phyloP scores from a whole-genome alignment of 2,888 invertebrate genomes.

The Caradrina kadenii region DNA sequence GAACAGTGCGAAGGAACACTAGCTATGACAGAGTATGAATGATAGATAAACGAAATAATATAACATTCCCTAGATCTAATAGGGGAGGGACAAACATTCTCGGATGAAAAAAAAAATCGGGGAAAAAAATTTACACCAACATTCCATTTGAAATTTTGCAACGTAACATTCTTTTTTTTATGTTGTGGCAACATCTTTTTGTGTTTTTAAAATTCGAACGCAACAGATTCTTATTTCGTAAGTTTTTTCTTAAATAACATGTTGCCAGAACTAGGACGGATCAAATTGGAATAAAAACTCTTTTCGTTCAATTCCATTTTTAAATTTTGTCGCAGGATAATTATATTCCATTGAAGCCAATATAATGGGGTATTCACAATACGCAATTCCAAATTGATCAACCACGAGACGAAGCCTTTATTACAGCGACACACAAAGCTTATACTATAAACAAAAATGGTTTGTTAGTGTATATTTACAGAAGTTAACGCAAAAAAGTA shows the following conservation, averaged over 20 bases:
- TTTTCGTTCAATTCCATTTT: constrained; percentile 61
- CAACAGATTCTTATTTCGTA: constrained; percentile 28
- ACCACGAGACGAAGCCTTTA: constrained; percentile 80
- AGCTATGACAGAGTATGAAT: constrained; percentile 86
- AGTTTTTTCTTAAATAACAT: constrained; percentile 63
- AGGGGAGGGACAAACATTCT: constrained; percentile 91
- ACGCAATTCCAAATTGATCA: constrained; percentile 89
- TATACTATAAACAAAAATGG: constrained; percentile 79
- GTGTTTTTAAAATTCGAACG: constrained; percentile 55
- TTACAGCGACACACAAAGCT: constrained; percentile 86
- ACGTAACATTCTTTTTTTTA: constrained; percentile 74
- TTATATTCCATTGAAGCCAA: constrained; percentile 79
- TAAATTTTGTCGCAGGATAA: constrained; percentile 49
- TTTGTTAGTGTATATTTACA: constrained; percentile 89
- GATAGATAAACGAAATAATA: constrained; percentile 78
- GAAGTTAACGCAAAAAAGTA: constrained; percentile 70
- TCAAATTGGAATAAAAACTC: constrained; percentile 86
- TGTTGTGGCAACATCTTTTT: constrained; percentile 83
- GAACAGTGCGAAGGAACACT: constrained; percentile 83
- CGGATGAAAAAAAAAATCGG: constrained; percentile 78
- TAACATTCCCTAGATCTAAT: constrained; percentile 88
- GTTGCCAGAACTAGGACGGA: constrained; percentile 85
- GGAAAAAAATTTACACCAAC: constrained; percentile 91
- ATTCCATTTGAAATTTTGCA: constrained; percentile 91
- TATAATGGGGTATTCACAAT: constrained; percentile 79